Base-by-base conservation (phyloP, 2,113 vertebrate genomes). In the Lota lota region DNA sequence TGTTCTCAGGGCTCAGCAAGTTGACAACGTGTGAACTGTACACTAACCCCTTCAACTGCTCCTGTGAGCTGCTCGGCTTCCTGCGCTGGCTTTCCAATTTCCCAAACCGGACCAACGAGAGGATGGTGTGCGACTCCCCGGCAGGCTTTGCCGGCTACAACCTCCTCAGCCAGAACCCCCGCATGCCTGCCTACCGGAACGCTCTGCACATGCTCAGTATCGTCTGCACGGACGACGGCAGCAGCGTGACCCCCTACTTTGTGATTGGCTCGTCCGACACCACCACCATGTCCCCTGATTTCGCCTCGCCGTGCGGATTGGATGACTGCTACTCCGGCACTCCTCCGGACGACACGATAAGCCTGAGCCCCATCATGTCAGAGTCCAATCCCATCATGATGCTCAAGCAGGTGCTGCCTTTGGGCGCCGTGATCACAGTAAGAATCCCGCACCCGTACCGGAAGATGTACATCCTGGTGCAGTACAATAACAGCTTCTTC, bases 1-100 rank as follows among this genome's bases (percentile, higher is more conserved):
- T 97, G 76, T 99, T 99, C 63, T 83, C 90, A 0, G 93, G 94
- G 66, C 93, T 98, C 73, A 85, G 87, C 17, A 95, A 93, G 77
- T 92, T 99, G 53, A 95, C 94, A 0, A 96, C 96, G 17, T 99
- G 97, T 24, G 97, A 98, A 84, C 93, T 99, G 16, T 99, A 99
- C 89, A 95, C 95, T 72, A 99, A 99, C 89, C 97, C 97, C 0
- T 99, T 99, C 92, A 94, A 94, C 83, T 99, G 97, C 85, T 98
- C 97, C 57, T 99, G 97, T 0, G 95, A 98, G 89, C 92, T 99
- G 16, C 90, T 99, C 1, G 93, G 93, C 67, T 98, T 99, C 88
- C 93, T 99, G 72, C 94, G 94, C 76, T 99, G 97, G 97, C 93
- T 99, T 77, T 91, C 94, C 0, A 83, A 88, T 61, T 99, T 99